phyloP scores from a whole-genome alignment of 2,888 invertebrate species.

The Sinohyriopsis cumingii region DNA sequence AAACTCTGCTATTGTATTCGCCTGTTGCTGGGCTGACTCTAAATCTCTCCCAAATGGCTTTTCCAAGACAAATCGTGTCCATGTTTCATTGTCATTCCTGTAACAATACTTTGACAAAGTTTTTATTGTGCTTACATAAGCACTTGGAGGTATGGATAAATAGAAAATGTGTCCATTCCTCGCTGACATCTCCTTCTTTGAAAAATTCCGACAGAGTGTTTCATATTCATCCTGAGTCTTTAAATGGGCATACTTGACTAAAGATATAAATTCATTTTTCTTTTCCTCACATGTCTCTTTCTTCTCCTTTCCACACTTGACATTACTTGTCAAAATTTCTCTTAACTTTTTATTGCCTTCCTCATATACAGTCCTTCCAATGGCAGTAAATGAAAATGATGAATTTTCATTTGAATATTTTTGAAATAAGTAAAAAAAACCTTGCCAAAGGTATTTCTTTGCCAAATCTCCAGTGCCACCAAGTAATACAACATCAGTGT shows the following conservation, averaged over 20 bases:
- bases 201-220: conserved; percentile 36
- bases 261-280: conserved; percentile 53
- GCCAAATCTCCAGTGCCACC: conserved; percentile 68
- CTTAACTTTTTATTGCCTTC: conserved; percentile 44
- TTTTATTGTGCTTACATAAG: conserved; percentile 47
- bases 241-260: conserved; percentile 55
- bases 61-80: conserved; percentile 92
- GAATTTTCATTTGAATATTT: conserved; percentile 35
- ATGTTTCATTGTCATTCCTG: conserved; percentile 8
- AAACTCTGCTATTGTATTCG: conserved; percentile 82
- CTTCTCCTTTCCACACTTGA: conserved; percentile 44
- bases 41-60: conserved; percentile 98
- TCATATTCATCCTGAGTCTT: conserved; percentile 54
- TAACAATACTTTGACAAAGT: conserved; percentile 42
- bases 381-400: conserved; percentile 61
- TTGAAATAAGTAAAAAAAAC: conserved; percentile 48
- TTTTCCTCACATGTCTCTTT: conserved; percentile 47
- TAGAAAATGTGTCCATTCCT: conserved; percentile 59
- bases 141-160: conserved; percentile 63
- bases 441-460: conserved; percentile 68
- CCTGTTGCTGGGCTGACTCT: conserved; percentile 85
- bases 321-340: conserved; percentile 49
- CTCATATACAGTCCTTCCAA: conserved; percentile 40
- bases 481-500: conserved; percentile 54
- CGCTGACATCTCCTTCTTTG: conserved; percentile 1